Evolutionary conservation across 2,797 vertebrate genomes (phyloP).

Genomic region (Acrossocheilus fasciatus): DNA sequence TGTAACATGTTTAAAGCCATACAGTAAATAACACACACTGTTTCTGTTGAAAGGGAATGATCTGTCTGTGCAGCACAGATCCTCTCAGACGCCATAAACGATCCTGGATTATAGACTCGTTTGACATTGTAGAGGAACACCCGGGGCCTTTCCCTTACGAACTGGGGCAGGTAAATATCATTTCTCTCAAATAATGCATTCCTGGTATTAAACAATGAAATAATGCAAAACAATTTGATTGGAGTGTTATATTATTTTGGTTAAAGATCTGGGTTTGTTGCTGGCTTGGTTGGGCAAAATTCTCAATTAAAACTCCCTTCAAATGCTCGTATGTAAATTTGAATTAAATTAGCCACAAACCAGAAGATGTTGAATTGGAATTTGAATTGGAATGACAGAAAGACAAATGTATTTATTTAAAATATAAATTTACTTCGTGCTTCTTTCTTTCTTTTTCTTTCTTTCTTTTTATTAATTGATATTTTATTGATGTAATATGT

Average conservation of each 20-base stretch:
- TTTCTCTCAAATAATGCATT: not conserved
- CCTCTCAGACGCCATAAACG: slow-evolving; percentile 65
- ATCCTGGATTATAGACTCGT: slow-evolving; percentile 73
- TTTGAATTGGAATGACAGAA: not conserved
- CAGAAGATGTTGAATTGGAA: not conserved
- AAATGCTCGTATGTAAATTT: not conserved
- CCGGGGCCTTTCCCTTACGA: slow-evolving; percentile 73
- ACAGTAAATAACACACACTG: not conserved
- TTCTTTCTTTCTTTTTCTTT: fast-evolving
- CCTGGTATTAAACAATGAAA: not conserved
- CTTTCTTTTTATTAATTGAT: not conserved
- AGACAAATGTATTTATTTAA: not conserved
- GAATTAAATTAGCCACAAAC: not conserved
- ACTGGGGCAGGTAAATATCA: slow-evolving; percentile 69
- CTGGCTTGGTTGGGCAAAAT: not conserved
- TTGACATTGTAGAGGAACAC: slow-evolving; percentile 72
- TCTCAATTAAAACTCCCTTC: not conserved
- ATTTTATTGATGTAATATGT: not conserved
- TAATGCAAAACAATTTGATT: not conserved
- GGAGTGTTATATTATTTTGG: not conserved
- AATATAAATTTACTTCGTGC: not conserved
- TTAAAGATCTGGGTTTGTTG: not conserved
- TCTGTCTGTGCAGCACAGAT: slow-evolving; percentile 52
- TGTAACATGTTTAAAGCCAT: not conserved
- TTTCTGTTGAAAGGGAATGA: slow-evolving; percentile 59